A percentile compares a stretch with the other conserved stretches of the same genome.
These are phyloP conservation scores for Hoplostethus mediterraneus DNA, from an alignment of 2,797 vertebrate genomes.

Conservation along the genomic window DNA sequence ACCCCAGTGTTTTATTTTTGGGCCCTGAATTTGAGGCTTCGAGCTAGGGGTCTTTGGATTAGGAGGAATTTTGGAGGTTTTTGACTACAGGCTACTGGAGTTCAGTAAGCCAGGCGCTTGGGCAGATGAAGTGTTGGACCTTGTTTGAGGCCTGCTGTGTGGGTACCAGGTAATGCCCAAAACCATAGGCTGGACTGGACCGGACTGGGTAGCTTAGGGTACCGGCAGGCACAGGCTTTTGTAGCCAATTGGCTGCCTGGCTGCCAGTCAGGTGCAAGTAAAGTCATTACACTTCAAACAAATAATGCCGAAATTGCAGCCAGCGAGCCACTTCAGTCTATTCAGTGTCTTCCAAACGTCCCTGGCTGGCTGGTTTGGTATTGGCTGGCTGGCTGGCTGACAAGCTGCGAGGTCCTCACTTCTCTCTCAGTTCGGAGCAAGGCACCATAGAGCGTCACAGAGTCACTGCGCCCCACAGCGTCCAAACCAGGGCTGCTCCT, in stretches of 20 bases:
- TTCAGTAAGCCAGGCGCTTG: neutral
- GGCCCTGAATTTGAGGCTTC: constrained; percentile 19
- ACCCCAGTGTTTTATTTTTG: neutral
- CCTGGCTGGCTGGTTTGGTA: constrained; percentile 45
- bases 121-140: constrained; percentile 10
- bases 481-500: constrained; percentile 39
- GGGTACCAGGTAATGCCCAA: constrained; percentile 34
- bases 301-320: constrained; percentile 46
- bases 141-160: neutral
- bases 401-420: constrained; percentile 47
- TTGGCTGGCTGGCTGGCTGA: constrained; percentile 18
- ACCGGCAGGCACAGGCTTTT: constrained; percentile 25
- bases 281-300: constrained; percentile 41
- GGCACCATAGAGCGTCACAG: constrained; percentile 65
- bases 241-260: constrained; percentile 39
- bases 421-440: constrained; percentile 67
- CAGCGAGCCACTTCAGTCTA: constrained; percentile 36
- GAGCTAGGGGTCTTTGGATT: constrained; percentile 21
- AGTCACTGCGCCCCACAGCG: constrained; percentile 41
- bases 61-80: neutral
- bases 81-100: constrained; percentile 5
- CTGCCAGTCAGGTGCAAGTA: constrained; percentile 34
- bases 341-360: constrained; percentile 36
- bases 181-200: constrained; percentile 16
- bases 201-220: constrained; percentile 18